Conservation (phyloP, 2,888 invertebrate species). For the Phengaris arion region DNA sequence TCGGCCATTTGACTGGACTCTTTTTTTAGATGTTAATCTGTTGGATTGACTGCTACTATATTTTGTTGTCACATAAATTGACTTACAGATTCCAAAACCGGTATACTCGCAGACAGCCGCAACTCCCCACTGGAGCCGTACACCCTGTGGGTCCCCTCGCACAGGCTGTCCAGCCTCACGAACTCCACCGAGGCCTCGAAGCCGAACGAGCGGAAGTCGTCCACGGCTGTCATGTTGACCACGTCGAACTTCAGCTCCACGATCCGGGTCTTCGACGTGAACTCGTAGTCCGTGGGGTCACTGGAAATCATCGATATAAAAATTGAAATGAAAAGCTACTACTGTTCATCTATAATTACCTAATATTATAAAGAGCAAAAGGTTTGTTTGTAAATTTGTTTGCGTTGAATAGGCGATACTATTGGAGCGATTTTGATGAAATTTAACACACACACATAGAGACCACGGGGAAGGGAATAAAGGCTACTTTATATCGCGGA, state of each 20-base stretch:
- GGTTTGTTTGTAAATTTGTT: too few relatives aligned
- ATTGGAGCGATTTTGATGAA: too few relatives aligned
- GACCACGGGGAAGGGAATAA: too few relatives aligned
- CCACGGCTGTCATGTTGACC: slow-evolving; percentile 61
- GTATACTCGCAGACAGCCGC: slow-evolving; percentile 17
- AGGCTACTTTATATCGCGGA: too few relatives aligned
- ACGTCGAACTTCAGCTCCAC: slow-evolving; percentile 91
- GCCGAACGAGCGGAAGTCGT: slow-evolving; percentile 27
- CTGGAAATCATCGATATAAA: slow-evolving; percentile 48
- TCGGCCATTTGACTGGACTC: too few relatives aligned
- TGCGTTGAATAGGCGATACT: too few relatives aligned
- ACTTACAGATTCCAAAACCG: slow-evolving; percentile 24
- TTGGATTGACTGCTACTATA: background rate
- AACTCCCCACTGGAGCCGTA: slow-evolving; percentile 28
- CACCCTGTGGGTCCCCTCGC: slow-evolving; percentile 19
- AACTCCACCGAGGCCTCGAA: slow-evolving; percentile 30
- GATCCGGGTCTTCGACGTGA: slow-evolving; percentile 86
- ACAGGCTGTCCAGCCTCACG: slow-evolving; percentile 13
- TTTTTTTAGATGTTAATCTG: too few relatives aligned
- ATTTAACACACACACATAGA: too few relatives aligned
- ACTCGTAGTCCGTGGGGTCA: slow-evolving; percentile 81
- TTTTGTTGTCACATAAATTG: background rate
- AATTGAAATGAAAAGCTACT: background rate
- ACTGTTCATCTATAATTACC: too few relatives aligned
- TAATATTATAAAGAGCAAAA: too few relatives aligned